phyloP scores from a whole-genome alignment of 2,888 invertebrate genomes.

The Morpho deidamia region DNA sequence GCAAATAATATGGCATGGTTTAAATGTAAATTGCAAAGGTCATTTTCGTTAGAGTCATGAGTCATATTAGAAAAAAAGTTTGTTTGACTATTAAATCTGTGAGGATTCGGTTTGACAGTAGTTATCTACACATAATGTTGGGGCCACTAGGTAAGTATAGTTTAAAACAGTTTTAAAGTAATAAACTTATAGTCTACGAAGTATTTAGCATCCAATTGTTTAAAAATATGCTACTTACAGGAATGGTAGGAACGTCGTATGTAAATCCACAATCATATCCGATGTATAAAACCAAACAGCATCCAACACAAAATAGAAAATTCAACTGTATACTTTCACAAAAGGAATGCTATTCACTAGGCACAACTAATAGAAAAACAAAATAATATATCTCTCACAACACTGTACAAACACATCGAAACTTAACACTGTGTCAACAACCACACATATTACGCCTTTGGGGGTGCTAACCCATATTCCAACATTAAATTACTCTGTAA shows the following conservation, averaged over 20 bases:
- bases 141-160: background rate
- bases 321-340: conserved; percentile 56
- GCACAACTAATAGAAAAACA: conserved; percentile 47
- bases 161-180: background rate
- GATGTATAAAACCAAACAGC: conserved; percentile 27
- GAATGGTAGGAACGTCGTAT: conserved; percentile 14
- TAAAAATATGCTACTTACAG: conserved; percentile 24
- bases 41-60: background rate
- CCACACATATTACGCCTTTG: conserved; percentile 41
- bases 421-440: conserved; percentile 50
- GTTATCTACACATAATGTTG: no score
- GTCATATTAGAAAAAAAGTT: background rate
- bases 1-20: no score
- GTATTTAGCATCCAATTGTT: background rate
- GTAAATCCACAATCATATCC: conserved; percentile 18
- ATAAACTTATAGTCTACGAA: background rate
- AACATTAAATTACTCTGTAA: conserved; percentile 68
- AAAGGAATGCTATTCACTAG: conserved; percentile 36
- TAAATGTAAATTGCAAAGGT: background rate
- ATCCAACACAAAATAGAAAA: conserved; percentile 64
- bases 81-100: background rate
- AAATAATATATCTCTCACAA: conserved; percentile 47
- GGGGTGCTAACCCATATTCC: conserved; percentile 72
- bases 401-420: conserved; percentile 42
- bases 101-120: background rate